Evolutionary conservation across 2,888 invertebrate genomes (phyloP), one percentile per base, ranked within the genome.

Genomic region (Cantharis nigra): DNA sequence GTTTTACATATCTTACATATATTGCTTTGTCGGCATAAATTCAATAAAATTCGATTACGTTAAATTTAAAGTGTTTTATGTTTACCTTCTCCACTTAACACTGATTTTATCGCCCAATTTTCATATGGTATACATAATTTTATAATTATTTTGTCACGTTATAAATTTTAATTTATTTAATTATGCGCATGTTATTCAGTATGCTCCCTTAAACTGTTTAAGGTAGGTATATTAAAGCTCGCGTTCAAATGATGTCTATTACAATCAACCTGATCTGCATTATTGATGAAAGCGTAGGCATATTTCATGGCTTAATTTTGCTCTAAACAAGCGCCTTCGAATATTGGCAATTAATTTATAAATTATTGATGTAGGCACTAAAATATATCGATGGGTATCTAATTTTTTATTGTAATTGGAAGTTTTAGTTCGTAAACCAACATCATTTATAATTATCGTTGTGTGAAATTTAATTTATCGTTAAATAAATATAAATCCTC

Each of bases 241-340:
- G 69, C 69, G 71, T 77, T 77, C 74, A 77, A 74, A 77, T 71
- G 74, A 49, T 30, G 73, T 77, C 70, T 70, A 62, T 77, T 70
- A 74, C 73, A 77, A 77, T 77, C 72, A 70, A 73, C 62, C 73
- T 70, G 69, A 69, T 74, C 69, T 70, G 70, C 73, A 77, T 74
- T 69, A 26, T 33, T 74, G 72, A 74, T 71, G 65, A 33, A 63
- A 74, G 69, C 33, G 73, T 63, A 65, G 69, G 69, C 18, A 67
- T 67, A 67, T 67, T 67, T 49, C 49, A n/a, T 49, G 49, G 49
- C 49, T 49, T 49, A 49, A 49, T 49, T 49, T 49, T 49, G n/a
- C 49, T 49, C n/a, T 49, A 49, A 49, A 49, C 49, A 49, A 49
- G 49, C 49, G 49, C 49, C 49, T 49, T 49, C n/a, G 49, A 49